phyloP scores from a whole-genome alignment of 2,113 vertebrate species.

The Nicator chloris region DNA sequence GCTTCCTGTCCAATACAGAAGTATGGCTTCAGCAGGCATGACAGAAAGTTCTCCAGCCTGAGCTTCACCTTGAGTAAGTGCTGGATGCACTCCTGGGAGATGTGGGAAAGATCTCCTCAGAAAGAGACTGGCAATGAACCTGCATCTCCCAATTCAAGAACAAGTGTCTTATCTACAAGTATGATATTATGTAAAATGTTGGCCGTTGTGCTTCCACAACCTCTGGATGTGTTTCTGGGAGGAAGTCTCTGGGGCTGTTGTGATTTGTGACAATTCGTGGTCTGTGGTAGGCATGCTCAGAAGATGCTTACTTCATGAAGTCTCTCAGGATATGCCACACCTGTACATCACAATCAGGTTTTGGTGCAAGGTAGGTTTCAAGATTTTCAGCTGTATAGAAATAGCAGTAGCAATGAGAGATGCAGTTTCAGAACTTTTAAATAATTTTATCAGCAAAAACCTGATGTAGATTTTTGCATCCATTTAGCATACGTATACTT shows the following conservation, averaged over 20 bases:
- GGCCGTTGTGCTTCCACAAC: not conserved
- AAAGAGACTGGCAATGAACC: not conserved
- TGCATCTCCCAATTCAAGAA: not conserved
- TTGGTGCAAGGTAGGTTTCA: not conserved
- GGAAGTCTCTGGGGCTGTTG: not conserved
- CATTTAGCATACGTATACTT: rapidly evolving
- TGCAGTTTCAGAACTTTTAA: not conserved
- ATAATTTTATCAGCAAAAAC: not conserved
- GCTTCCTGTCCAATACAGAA: not conserved
- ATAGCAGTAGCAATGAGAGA: not conserved
- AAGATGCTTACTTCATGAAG: not conserved
- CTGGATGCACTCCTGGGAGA: not conserved
- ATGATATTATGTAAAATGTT: not conserved
- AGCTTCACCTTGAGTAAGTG: not conserved
- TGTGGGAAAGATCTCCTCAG: not conserved
- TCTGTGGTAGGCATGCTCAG: not conserved
- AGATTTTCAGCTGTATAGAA: not conserved
- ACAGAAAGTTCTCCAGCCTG: not conserved
- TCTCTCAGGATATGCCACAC: not conserved
- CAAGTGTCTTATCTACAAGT: not conserved
- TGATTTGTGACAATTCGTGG: not conserved
- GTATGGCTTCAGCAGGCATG: not conserved
- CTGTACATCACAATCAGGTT: not conserved
- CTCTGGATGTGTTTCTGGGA: not conserved
- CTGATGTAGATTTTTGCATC: not conserved